Percentiles rank a stretch among this genome's conserved stretches.
Evolutionary conservation across 2,797 vertebrate species (phyloP).

Genomic region (Spinus pinus): DNA sequence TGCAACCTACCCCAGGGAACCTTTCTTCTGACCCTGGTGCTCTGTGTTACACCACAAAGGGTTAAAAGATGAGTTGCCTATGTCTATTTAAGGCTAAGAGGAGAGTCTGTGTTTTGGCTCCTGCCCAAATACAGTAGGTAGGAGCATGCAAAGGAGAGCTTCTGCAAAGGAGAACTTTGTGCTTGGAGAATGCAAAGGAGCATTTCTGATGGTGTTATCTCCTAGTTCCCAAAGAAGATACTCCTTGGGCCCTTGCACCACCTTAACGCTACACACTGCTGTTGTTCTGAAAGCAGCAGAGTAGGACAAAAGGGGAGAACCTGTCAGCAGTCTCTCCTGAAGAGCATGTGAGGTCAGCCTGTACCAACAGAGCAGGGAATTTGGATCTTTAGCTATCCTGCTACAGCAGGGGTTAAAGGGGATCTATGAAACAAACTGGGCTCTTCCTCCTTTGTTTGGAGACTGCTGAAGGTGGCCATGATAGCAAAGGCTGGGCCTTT

Average conservation of each 20-base stretch:
- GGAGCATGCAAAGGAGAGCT: not conserved
- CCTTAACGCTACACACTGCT: not conserved
- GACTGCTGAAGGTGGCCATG: not conserved
- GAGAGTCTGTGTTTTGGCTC: not conserved
- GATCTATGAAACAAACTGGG: not conserved
- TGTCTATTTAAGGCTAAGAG: not conserved
- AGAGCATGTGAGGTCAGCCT: constrained; percentile 25
- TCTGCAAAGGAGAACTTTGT: not conserved
- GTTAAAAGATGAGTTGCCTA: not conserved
- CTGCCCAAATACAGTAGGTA: not conserved
- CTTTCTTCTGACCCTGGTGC: not conserved
- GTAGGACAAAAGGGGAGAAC: not conserved
- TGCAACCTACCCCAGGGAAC: not conserved
- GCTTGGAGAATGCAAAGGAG: not conserved
- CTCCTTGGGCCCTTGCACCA: not conserved
- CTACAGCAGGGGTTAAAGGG: constrained; percentile 17
- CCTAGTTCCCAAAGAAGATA: not conserved
- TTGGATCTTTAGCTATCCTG: constrained; percentile 25
- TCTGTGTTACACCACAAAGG: not conserved
- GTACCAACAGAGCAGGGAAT: not conserved
- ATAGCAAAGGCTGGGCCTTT: not conserved
- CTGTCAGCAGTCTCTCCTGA: not conserved
- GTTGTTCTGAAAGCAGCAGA: not conserved
- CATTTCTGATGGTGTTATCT: not conserved
- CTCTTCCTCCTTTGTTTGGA: constrained; percentile 34